Percentiles rank a stretch among this genome's conserved stretches.
phyloP scores from a whole-genome alignment of 2,888 invertebrate genomes.

The Octonoba sinensis region DNA sequence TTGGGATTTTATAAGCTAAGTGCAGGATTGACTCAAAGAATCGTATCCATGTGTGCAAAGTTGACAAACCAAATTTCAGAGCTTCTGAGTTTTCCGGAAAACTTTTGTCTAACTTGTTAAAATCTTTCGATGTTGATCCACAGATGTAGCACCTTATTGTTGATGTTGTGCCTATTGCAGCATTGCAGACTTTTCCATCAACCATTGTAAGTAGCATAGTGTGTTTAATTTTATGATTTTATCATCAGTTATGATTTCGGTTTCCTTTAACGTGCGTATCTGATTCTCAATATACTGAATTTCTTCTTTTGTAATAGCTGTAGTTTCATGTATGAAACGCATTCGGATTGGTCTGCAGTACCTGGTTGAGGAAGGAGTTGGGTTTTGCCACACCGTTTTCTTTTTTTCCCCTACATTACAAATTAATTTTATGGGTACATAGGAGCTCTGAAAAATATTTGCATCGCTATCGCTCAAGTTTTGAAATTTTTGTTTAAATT shows the following conservation, averaged over 20 bases:
- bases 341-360: conserved; percentile 38
- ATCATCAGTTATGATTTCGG: not conserved
- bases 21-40: conserved; percentile 24
- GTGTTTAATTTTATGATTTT: not conserved
- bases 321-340: conserved; percentile 26
- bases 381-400: conserved; percentile 8
- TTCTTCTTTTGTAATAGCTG: conserved; percentile 18
- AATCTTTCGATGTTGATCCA: conserved; percentile 7
- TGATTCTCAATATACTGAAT: conserved; percentile 6
- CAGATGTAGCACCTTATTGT: conserved; percentile 43
- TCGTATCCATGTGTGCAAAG: conserved; percentile 18
- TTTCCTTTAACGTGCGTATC: not conserved
- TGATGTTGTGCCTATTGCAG: conserved; percentile 16
- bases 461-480: conserved; percentile 14
- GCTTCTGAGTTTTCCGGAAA: not conserved
- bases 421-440: conserved; percentile 1
- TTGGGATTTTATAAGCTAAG: conserved; percentile 22
- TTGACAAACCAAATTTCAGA: conserved; percentile 2
- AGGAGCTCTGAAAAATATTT: conserved; percentile 21
- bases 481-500: conserved; percentile 39
- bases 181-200: conserved; percentile 38
- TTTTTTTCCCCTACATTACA: not conserved
- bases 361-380: conserved; percentile 14
- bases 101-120: conserved; percentile 5
- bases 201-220: conserved; percentile 21